These are phyloP conservation scores for Eulemur rufifrons DNA, from an alignment of 2,113 vertebrate genomes.

Conservation along the genomic window DNA sequence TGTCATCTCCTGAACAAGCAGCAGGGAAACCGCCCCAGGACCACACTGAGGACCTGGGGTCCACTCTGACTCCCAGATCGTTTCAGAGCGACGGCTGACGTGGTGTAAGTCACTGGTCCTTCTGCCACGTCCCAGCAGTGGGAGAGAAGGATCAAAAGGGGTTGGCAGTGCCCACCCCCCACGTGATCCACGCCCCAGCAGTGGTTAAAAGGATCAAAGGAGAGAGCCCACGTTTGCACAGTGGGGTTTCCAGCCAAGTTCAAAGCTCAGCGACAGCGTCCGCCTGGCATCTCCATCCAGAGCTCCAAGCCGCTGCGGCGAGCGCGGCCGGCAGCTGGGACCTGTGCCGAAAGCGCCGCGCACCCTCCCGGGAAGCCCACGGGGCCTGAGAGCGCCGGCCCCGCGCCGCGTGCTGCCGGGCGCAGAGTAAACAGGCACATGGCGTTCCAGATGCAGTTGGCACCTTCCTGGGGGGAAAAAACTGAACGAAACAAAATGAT, in stretches of 20 bases:
- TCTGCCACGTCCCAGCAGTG: not conserved
- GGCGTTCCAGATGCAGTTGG: accelerated
- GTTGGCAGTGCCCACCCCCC: not conserved
- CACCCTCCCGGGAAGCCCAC: not conserved
- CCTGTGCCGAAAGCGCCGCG: not conserved
- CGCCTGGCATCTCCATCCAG: not conserved
- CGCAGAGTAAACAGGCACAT: not conserved
- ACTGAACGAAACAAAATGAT: not conserved
- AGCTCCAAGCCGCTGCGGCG: not conserved
- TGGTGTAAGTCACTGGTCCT: too few relatives aligned
- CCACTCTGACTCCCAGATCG: not conserved
- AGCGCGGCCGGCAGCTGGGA: too few relatives aligned
- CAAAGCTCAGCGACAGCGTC: not conserved
- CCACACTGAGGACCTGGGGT: not conserved
- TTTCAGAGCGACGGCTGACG: too few relatives aligned
- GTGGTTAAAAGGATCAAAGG: not conserved
- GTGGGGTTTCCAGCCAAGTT: not conserved
- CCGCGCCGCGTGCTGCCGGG: not conserved
- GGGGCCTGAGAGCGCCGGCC: not conserved
- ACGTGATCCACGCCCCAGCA: too few relatives aligned
- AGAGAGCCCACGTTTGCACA: accelerated
- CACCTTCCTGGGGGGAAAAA: too few relatives aligned
- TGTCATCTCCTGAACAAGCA: not conserved
- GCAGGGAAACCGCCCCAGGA: not conserved
- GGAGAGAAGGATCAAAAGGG: not conserved